These are phyloP conservation scores for Eristalis tenax DNA, from an alignment of 2,888 invertebrate species.

Conservation along the genomic window DNA sequence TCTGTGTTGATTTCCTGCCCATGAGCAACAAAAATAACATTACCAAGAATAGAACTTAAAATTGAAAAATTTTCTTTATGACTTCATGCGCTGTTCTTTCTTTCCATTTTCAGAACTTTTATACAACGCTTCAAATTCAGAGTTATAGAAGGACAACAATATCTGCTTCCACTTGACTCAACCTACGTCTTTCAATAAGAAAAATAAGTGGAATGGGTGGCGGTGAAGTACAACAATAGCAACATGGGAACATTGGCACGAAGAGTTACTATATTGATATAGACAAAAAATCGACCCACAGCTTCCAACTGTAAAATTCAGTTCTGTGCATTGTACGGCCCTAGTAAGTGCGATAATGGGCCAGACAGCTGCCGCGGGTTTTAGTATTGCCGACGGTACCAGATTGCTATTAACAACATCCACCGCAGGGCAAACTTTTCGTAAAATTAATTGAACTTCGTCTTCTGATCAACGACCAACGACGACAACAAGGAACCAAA, in stretches of 20 bases:
- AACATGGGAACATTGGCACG: constrained; percentile 51
- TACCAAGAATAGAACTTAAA: constrained; percentile 56
- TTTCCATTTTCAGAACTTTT: constrained; percentile 49
- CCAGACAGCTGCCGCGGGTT: constrained; percentile 35
- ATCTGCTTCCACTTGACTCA: neutral
- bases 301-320: constrained; percentile 11
- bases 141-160: neutral
- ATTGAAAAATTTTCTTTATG: constrained; percentile 62
- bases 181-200: neutral
- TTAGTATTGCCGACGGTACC: constrained; percentile 28
- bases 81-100: constrained; percentile 61
- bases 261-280: constrained; percentile 30
- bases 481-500: neutral
- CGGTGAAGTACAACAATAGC: constrained; percentile 30
- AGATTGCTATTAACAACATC: constrained; percentile 47
- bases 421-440: constrained; percentile 54
- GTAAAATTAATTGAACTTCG: constrained; percentile 65
- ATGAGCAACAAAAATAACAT: neutral
- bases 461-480: constrained; percentile 50
- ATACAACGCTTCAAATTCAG: constrained; percentile 1
- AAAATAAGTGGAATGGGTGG: neutral
- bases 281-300: constrained; percentile 45
- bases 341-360: constrained; percentile 43
- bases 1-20: neutral
- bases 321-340: constrained; percentile 34